Conservation (phyloP, 2,797 vertebrate genomes). For the Adelosebastes latens region DNA sequence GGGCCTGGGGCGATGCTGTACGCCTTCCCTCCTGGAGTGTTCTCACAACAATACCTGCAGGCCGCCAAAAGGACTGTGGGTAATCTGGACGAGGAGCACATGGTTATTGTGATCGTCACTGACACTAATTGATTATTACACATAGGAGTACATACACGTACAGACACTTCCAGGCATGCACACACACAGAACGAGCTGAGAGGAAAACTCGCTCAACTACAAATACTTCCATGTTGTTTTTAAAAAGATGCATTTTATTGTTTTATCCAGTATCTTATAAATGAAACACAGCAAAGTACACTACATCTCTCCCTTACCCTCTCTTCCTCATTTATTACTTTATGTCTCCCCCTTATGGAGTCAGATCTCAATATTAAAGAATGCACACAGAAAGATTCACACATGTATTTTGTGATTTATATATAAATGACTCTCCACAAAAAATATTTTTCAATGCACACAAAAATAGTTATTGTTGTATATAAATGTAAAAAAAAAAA, state of each 20-base stretch:
- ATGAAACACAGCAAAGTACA: conserved; percentile 25
- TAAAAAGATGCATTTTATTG: conserved; percentile 25
- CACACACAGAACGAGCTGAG: not conserved
- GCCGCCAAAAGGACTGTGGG: conserved; percentile 91
- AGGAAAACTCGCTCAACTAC: not conserved
- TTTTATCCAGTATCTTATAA: conserved; percentile 28
- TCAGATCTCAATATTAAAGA: too few relatives aligned
- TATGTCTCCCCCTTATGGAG: not conserved
- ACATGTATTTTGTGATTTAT: too few relatives aligned
- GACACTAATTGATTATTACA: conserved; percentile 82
- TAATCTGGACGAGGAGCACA: conserved; percentile 95
- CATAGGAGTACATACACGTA: conserved; percentile 5
- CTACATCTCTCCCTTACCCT: conserved; percentile 10
- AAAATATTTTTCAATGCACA: too few relatives aligned
- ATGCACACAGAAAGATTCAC: too few relatives aligned
- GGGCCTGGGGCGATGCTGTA: conserved; percentile 94
- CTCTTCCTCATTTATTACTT: not conserved
- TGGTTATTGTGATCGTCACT: conserved; percentile 95
- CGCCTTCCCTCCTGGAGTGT: conserved; percentile 97
- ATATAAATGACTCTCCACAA: too few relatives aligned
- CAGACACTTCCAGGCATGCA: not conserved
- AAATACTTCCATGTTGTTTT: conserved; percentile 30
- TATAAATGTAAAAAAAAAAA: too few relatives aligned
- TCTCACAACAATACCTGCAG: conserved; percentile 97
- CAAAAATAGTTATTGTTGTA: too few relatives aligned